Percentiles rank a stretch among this genome's conserved stretches.
Conservation (phyloP, 92 coral and sea anemone genomes). For the Parazoanthus swiftii region DNA sequence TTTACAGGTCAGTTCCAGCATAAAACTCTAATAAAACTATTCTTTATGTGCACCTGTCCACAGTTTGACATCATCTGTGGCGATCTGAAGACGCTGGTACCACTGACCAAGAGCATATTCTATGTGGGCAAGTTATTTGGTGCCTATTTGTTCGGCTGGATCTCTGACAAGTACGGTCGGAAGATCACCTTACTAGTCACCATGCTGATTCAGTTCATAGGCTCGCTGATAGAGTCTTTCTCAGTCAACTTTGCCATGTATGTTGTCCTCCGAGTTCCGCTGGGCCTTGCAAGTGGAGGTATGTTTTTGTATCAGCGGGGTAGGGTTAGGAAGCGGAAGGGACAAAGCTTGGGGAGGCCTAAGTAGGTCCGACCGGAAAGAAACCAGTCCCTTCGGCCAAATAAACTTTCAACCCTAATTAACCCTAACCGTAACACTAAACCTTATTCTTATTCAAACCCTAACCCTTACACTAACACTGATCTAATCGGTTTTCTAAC, state of each 20-base stretch:
- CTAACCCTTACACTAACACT: too few relatives aligned
- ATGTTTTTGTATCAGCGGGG: constrained; percentile 10
- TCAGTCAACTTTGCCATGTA: constrained; percentile 91
- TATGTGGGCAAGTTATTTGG: constrained; percentile 96
- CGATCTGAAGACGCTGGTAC: constrained; percentile 82
- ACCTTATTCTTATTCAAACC: too few relatives aligned
- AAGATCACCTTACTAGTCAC: constrained; percentile 83
- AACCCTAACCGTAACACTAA: too few relatives aligned
- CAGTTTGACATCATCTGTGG: constrained; percentile 91
- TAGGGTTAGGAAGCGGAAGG: background rate
- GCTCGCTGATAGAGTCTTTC: constrained; percentile 84
- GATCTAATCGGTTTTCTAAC: too few relatives aligned
- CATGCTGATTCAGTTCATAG: constrained; percentile 84
- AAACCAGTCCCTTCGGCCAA: too few relatives aligned
- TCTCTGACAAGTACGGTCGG: constrained; percentile 94
- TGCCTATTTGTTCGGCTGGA: constrained; percentile 98
- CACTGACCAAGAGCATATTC: constrained; percentile 95
- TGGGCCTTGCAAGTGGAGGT: constrained; percentile 99
- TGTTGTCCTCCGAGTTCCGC: constrained; percentile 81
- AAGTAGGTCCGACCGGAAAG: background rate
- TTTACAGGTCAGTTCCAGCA: too few relatives aligned
- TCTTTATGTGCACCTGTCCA: background rate
- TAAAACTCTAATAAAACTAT: too few relatives aligned
- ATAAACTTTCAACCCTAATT: too few relatives aligned
- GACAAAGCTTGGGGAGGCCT: background rate